Evolutionary conservation across 2,113 vertebrate genomes (phyloP).

Genomic region (Dasyurus viverrinus): DNA sequence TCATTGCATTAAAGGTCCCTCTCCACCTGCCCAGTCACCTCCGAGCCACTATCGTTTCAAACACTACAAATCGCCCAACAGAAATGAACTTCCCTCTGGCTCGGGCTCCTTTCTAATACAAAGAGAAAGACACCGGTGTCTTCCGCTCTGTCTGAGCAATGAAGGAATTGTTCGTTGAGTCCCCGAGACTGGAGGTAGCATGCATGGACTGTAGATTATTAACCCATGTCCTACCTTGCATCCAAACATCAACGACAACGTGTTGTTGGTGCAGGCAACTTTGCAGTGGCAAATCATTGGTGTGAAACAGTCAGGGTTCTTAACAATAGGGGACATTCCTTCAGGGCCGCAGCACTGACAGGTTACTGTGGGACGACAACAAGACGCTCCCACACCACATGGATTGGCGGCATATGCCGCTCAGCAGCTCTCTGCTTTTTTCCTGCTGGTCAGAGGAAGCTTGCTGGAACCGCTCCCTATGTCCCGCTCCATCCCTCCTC

Average conservation of each 20-base stretch:
- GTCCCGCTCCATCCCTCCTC: constrained; percentile 81
- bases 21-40: constrained; percentile 25
- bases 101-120: not conserved
- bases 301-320: constrained; percentile 90
- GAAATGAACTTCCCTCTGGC: not conserved
- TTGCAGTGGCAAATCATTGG: constrained; percentile 98
- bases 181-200: constrained; percentile 66
- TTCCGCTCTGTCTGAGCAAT: constrained; percentile 26
- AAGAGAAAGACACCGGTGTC: not conserved
- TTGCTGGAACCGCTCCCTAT: constrained; percentile 80
- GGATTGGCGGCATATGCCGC: constrained; percentile 80
- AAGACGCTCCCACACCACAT: constrained; percentile 80
- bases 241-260: constrained; percentile 97
- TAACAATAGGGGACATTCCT: constrained; percentile 94
- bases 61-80: not conserved
- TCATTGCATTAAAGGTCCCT: constrained; percentile 22
- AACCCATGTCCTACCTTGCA: constrained; percentile 93
- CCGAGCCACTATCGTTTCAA: not conserved
- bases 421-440: constrained; percentile 77
- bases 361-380: constrained; percentile 81
- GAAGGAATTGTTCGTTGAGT: constrained; percentile 53
- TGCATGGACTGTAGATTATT: constrained; percentile 78
- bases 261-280: constrained; percentile 96
- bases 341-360: constrained; percentile 85
- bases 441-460: constrained; percentile 77